Conservation (phyloP, 2,888 invertebrate genomes). For the Lasioglossum malachurum region DNA sequence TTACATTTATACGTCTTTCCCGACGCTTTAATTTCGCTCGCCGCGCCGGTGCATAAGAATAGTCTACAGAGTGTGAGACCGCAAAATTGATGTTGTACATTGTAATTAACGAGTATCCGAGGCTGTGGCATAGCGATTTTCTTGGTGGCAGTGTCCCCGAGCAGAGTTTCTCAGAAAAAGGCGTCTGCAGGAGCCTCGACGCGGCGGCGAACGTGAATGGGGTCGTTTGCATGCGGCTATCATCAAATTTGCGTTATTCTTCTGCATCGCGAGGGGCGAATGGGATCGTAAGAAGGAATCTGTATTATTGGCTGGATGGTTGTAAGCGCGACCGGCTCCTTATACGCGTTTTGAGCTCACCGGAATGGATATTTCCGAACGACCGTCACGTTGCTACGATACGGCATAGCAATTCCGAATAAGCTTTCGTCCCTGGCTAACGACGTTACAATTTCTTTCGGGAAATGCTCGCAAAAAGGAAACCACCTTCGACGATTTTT, state of each 20-base stretch:
- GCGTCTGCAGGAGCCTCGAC: not conserved
- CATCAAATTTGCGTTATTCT: constrained; percentile 56
- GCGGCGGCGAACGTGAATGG: constrained; percentile 34
- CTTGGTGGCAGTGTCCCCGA: not conserved
- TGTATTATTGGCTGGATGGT: constrained; percentile 46
- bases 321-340: constrained; percentile 9
- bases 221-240: constrained; percentile 52
- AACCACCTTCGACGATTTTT: not conserved
- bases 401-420: constrained; percentile 18
- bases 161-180: not conserved
- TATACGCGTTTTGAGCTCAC: not conserved
- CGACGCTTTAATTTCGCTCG: not conserved
- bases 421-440: constrained; percentile 1
- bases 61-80: not conserved
- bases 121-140: not conserved
- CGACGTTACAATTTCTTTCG: constrained; percentile 31
- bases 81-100: not conserved
- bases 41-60: not conserved
- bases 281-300: constrained; percentile 47
- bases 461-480: not conserved
- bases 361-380: constrained; percentile 45
- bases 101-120: not conserved
- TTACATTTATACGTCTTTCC: not conserved
- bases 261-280: constrained; percentile 37
- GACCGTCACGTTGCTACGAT: constrained; percentile 32